Percentiles rank a stretch among this genome's conserved stretches.
These are phyloP conservation scores for Phrynocephalus vlangalii DNA, from an alignment of 2,797 vertebrate species.

Conservation along the genomic window DNA sequence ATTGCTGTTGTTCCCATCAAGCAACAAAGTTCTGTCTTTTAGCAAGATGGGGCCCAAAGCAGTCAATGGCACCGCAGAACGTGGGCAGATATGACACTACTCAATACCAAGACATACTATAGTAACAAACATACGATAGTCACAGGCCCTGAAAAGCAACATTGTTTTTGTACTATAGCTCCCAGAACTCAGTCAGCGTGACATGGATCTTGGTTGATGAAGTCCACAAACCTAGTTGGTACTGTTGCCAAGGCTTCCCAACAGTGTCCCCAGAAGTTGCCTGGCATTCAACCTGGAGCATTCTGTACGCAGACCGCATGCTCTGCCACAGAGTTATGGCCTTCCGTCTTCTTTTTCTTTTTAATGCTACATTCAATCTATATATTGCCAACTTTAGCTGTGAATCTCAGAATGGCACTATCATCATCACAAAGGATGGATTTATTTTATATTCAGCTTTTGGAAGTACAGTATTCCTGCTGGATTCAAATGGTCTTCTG, in stretches of 20 bases:
- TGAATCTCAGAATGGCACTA: not conserved
- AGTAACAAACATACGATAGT: too few species aligned
- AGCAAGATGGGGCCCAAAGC: not conserved
- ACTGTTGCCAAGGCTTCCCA: not conserved
- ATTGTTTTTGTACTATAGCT: too few species aligned
- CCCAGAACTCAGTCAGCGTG: too few species aligned
- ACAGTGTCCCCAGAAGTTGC: not conserved
- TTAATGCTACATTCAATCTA: not conserved
- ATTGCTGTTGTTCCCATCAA: not conserved
- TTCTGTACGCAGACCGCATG: not conserved
- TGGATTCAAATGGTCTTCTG: not conserved
- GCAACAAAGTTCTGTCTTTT: not conserved
- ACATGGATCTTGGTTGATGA: too few species aligned
- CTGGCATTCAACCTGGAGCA: not conserved
- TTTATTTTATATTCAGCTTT: not conserved
- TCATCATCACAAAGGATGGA: not conserved
- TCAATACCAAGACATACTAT: not conserved
- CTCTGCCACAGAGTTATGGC: not conserved
- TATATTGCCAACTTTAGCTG: not conserved
- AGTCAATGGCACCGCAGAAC: not conserved
- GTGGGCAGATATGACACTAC: not conserved
- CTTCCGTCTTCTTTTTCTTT: not conserved
- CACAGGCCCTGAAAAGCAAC: too few species aligned
- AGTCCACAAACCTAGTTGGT: too few species aligned
- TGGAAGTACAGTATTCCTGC: constrained; percentile 9